A percentile compares a stretch with the other conserved stretches of the same genome.
These are phyloP conservation scores for Aleiodes alternator DNA, from an alignment of 2,888 invertebrate species.

Conservation along the genomic window DNA sequence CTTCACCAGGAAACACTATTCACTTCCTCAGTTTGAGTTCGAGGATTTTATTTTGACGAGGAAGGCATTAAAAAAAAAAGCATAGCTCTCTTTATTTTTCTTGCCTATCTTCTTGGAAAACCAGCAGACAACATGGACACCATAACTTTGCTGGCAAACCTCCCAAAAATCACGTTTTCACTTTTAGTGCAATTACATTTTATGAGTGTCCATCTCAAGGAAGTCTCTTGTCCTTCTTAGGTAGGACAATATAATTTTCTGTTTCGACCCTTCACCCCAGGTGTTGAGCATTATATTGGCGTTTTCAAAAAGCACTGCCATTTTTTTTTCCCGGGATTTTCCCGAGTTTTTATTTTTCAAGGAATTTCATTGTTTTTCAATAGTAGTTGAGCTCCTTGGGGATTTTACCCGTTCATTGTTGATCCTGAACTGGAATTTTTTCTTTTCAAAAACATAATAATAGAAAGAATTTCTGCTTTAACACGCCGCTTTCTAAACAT, in stretches of 20 bases:
- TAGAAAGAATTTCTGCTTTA: no score
- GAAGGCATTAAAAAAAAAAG: no score
- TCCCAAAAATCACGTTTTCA: conserved; percentile 11
- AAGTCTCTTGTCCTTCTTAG: background rate
- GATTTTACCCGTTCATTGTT: conserved; percentile 19
- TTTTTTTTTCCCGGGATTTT: conserved; percentile 32
- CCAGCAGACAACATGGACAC: background rate
- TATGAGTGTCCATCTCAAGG: background rate
- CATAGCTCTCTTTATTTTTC: background rate
- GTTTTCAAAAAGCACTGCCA: conserved; percentile 24
- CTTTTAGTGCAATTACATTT: conserved; percentile 24
- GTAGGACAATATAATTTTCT: conserved; percentile 18
- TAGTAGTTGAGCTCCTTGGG: background rate
- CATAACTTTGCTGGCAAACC: background rate
- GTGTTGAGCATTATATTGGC: conserved; percentile 31
- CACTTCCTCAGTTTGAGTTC: background rate
- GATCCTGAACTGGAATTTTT: conserved; percentile 26
- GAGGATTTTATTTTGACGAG: background rate
- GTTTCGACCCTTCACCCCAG: conserved; percentile 22
- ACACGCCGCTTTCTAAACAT: no score
- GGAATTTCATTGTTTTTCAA: background rate
- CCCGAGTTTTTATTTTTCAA: conserved; percentile 8
- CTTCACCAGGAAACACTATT: background rate
- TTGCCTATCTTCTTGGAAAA: background rate
- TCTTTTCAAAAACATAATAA: background rate